Percentiles rank a stretch among this genome's conserved stretches.
Conservation (phyloP, 2,888 invertebrate genomes). For the Chymomyza procnemis region DNA sequence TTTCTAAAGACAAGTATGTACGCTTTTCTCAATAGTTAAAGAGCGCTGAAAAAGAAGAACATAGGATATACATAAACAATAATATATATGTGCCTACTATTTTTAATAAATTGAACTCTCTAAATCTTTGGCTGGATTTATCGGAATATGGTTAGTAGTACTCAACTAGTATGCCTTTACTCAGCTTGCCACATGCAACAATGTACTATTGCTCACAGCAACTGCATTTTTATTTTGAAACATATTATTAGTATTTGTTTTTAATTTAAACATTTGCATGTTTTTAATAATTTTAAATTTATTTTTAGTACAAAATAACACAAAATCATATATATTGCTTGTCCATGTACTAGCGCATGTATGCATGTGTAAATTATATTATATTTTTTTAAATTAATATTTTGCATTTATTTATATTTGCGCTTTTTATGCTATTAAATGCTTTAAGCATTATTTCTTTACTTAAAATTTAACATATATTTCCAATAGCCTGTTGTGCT, state of each 20-base stretch:
- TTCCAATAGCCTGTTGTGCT: not conserved
- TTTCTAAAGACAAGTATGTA: too few species aligned
- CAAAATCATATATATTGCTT: not conserved
- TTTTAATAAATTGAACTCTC: too few species aligned
- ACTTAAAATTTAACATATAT: constrained; percentile 35
- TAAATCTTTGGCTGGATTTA: too few species aligned
- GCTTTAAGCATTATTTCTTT: constrained; percentile 63
- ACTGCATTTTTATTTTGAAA: not conserved
- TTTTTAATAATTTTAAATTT: constrained; percentile 20
- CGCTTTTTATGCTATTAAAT: constrained; percentile 48
- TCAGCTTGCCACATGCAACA: too few species aligned
- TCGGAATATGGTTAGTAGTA: too few species aligned
- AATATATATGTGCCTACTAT: too few species aligned
- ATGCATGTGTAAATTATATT: not conserved
- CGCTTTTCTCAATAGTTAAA: too few species aligned
- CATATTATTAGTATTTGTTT: constrained; percentile 29
- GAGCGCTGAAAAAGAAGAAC: too few species aligned
- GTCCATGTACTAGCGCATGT: not conserved
- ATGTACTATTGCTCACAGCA: constrained; percentile 39
- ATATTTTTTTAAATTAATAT: not conserved
- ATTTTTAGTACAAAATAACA: not conserved
- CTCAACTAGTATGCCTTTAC: too few species aligned
- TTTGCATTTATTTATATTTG: not conserved
- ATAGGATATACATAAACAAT: too few species aligned
- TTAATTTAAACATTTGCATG: constrained; percentile 25